phyloP scores from a whole-genome alignment of 1,140 invertebrate species.

The Drosophila pseudoananassae region DNA sequence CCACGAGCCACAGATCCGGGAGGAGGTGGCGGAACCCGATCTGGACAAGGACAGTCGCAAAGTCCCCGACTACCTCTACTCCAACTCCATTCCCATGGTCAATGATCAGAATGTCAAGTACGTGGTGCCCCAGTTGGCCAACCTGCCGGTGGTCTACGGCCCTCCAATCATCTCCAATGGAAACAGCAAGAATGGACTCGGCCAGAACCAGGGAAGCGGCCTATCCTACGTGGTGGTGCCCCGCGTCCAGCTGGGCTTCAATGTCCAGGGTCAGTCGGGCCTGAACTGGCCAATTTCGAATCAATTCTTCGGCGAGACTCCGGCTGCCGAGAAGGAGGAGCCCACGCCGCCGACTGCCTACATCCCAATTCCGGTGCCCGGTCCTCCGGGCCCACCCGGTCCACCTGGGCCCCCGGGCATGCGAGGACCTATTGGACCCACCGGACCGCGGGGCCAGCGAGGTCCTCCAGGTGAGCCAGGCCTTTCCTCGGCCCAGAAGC shows the following conservation, averaged over 20 bases:
- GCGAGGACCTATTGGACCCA: constrained; percentile 46
- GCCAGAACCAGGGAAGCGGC: constrained; percentile 23
- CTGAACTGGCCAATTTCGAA: constrained; percentile 45
- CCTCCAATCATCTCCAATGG: constrained; percentile 29
- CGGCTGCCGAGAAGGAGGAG: constrained; percentile 55
- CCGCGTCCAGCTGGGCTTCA: constrained; percentile 60
- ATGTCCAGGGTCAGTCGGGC: constrained; percentile 57
- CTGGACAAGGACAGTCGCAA: constrained; percentile 68
- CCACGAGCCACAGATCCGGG: constrained; percentile 62
- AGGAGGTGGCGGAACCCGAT: constrained; percentile 31
- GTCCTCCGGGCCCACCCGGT: constrained; percentile 65
- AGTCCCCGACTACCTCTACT: constrained; percentile 74
- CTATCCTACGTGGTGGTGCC: constrained; percentile 55
- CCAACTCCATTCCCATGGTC: constrained; percentile 72
- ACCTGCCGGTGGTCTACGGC: constrained; percentile 57
- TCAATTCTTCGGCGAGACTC: constrained; percentile 15
- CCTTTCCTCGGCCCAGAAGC: constrained; percentile 23
- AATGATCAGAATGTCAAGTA: constrained; percentile 73
- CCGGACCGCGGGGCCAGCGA: constrained; percentile 47
- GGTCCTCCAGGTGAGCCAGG: constrained; percentile 35
- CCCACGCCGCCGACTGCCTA: constrained; percentile 21
- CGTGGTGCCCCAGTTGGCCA: constrained; percentile 59
- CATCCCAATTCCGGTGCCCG: constrained; percentile 57
- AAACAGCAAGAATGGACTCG: constrained; percentile 25
- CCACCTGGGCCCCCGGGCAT: constrained; percentile 55